These are phyloP conservation scores for Pelagia noctiluca DNA, from an alignment of 30 jellyfish, hydroid and myxozoan genomes.

Conservation along the genomic window DNA sequence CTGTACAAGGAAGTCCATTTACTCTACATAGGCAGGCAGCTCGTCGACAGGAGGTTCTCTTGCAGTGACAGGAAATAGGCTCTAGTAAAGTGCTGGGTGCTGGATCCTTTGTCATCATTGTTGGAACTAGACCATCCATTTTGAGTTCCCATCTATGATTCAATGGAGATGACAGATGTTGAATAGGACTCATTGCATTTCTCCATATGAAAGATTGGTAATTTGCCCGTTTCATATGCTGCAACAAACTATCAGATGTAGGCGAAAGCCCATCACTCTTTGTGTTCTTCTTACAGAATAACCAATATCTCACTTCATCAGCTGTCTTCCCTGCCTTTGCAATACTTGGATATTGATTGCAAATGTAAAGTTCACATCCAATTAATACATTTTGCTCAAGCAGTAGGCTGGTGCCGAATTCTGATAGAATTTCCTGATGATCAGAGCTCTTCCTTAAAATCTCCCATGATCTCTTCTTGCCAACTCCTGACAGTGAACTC, in stretches of 20 bases:
- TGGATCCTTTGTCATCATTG: not conserved
- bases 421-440: not conserved
- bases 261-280: not conserved
- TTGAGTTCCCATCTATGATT: not conserved
- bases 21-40: too few species aligned
- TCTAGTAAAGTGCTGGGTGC: not conserved
- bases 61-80: not conserved
- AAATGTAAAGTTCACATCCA: not conserved
- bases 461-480: conserved; percentile 7
- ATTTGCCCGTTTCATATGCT: not conserved
- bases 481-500: conserved; percentile 12
- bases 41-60: too few species aligned
- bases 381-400: not conserved
- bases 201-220: not conserved
- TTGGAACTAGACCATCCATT: not conserved
- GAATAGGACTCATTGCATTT: not conserved
- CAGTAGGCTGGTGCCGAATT: not conserved
- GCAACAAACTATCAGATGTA: not conserved
- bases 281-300: not conserved
- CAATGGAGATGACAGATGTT: not conserved
- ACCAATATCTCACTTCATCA: not conserved
- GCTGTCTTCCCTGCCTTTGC: not conserved
- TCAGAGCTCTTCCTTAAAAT: not conserved
- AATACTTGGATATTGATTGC: not conserved
- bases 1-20: too few species aligned